Percentiles rank a stretch among this genome's conserved stretches.
Evolutionary conservation across 2,888 invertebrate genomes (phyloP).

Genomic region (Drosophila borealis): DNA sequence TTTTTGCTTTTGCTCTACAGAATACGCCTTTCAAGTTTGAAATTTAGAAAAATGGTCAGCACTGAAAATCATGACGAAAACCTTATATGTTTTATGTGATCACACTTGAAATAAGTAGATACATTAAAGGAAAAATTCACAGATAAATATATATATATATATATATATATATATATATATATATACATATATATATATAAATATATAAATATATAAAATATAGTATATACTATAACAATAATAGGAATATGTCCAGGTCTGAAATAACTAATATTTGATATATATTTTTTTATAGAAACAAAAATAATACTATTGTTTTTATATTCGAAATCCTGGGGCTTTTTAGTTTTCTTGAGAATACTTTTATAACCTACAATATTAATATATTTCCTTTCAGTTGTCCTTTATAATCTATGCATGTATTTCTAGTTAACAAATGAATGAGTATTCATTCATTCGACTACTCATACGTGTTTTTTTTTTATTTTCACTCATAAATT

Average conservation of each 20-base stretch:
- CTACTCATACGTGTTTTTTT: slow-evolving; percentile 1
- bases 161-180: too few relatives aligned
- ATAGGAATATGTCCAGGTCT: too few relatives aligned
- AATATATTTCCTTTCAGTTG: not conserved
- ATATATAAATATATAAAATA: too few relatives aligned
- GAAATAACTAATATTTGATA: too few relatives aligned
- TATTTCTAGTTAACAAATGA: not conserved
- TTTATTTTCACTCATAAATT: slow-evolving; percentile 30
- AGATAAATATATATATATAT: too few relatives aligned
- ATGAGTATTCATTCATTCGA: not conserved
- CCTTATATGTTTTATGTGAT: not conserved
- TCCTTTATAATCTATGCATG: not conserved
- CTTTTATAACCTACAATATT: too few relatives aligned
- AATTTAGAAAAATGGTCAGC: not conserved
- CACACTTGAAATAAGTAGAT: not conserved
- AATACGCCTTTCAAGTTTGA: slow-evolving; percentile 1
- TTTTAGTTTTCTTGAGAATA: too few relatives aligned
- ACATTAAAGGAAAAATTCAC: not conserved
- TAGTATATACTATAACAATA: too few relatives aligned
- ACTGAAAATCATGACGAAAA: not conserved
- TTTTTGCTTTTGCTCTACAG: slow-evolving; percentile 3
- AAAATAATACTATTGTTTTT: too few relatives aligned
- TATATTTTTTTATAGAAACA: too few relatives aligned
- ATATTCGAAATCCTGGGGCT: too few relatives aligned
- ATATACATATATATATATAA: too few relatives aligned